Percentiles rank a stretch among this genome's conserved stretches.
Conservation (phyloP, 2,797 vertebrate species). For the Coregonus suidteri region DNA sequence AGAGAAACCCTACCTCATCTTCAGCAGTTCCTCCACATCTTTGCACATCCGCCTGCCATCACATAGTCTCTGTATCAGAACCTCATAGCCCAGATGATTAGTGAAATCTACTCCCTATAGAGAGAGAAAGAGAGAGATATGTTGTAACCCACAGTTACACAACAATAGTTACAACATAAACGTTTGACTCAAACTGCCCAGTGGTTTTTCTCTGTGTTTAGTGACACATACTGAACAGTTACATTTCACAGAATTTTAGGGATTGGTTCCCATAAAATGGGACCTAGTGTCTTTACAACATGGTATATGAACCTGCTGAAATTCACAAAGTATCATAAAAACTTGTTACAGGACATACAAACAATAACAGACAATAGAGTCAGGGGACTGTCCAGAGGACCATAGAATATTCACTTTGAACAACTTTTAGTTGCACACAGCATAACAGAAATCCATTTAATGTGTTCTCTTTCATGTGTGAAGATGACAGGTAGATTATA, state of each 20-base stretch:
- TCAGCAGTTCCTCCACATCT: conserved; percentile 92
- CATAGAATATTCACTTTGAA: neutral
- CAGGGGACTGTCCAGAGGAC: neutral
- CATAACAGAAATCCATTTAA: conserved; percentile 13
- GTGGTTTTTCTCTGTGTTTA: neutral
- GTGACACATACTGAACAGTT: neutral
- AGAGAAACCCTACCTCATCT: conserved; percentile 75
- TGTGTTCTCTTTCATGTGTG: neutral
- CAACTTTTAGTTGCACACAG: neutral
- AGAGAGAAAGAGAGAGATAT: conserved; percentile 21
- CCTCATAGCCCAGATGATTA: conserved; percentile 83
- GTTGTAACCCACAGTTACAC: conserved; percentile 4
- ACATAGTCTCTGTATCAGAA: conserved; percentile 81
- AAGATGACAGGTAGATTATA: neutral
- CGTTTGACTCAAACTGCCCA: neutral
- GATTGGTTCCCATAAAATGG: neutral
- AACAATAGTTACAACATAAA: conserved; percentile 22
- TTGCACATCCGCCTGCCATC: conserved; percentile 93
- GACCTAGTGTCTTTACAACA: neutral
- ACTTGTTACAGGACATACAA: neutral
- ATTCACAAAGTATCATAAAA: neutral
- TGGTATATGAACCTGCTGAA: neutral
- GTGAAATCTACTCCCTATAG: conserved; percentile 85
- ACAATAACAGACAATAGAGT: neutral
- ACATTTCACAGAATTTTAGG: neutral